phyloP scores from a whole-genome alignment of 2,797 vertebrate species.

The Sciaenops ocellatus region DNA sequence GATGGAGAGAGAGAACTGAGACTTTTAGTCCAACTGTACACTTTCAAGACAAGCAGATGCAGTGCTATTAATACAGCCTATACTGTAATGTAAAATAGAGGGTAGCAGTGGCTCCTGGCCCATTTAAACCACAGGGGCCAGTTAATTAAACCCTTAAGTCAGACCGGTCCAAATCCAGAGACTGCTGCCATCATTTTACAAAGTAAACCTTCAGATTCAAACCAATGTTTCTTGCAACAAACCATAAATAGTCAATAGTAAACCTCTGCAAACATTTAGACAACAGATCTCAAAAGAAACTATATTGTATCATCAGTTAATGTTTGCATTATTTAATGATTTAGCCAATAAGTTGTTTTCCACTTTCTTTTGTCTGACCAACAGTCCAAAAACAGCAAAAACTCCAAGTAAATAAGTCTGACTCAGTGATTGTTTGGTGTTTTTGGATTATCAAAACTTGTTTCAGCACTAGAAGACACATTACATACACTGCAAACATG shows the following conservation, averaged over 20 bases:
- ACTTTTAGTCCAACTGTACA: background rate
- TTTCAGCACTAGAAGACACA: background rate
- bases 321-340: too few relatives aligned
- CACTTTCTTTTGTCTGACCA: background rate
- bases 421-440: background rate
- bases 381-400: background rate
- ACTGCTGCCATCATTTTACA: background rate
- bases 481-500: background rate
- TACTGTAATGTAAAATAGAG: background rate
- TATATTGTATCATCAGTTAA: background rate
- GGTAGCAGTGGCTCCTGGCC: background rate
- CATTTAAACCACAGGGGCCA: conserved; percentile 1
- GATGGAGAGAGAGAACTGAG: too few relatives aligned
- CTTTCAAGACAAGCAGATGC: background rate
- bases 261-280: background rate
- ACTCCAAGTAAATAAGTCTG: background rate
- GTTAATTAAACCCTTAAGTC: background rate
- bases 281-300: background rate
- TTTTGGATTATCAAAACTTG: background rate
- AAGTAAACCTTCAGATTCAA: background rate
- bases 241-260: background rate
- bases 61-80: background rate
- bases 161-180: background rate
- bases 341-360: too few relatives aligned
- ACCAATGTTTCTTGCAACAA: background rate